Percentiles rank a stretch among this genome's conserved stretches.
These are phyloP conservation scores for Cirrhinus mrigala DNA, from an alignment of 2,797 vertebrate genomes.

Conservation along the genomic window DNA sequence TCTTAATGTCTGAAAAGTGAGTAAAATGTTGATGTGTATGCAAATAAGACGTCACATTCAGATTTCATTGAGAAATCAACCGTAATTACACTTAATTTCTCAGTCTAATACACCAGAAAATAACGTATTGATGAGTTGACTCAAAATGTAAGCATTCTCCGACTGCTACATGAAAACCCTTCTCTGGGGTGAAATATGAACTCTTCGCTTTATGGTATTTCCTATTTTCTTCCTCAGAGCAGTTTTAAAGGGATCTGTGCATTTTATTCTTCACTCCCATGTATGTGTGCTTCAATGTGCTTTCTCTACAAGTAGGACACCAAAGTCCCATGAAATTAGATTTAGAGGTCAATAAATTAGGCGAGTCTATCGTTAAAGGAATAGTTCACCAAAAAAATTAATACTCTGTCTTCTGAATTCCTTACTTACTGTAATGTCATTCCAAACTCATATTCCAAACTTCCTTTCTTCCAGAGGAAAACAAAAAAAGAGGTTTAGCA, in stretches of 20 bases:
- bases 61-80: background rate
- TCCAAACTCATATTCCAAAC: background rate
- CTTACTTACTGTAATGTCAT: background rate
- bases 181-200: constrained; percentile 49
- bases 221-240: constrained; percentile 49
- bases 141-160: constrained; percentile 9
- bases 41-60: background rate
- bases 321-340: constrained; percentile 40
- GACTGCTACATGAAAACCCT: constrained; percentile 36
- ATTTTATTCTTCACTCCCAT: constrained; percentile 22
- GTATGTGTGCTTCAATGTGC: background rate
- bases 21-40: background rate
- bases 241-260: constrained; percentile 43
- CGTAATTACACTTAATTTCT: background rate
- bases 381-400: background rate
- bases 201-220: constrained; percentile 53
- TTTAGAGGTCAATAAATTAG: constrained; percentile 51
- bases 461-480: background rate
- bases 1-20: background rate
- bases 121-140: background rate
- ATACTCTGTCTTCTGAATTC: background rate
- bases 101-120: background rate
- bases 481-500: constrained; percentile 7
- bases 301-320: constrained; percentile 18
- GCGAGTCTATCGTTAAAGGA: constrained; percentile 35